Evolutionary conservation across 2,113 vertebrate species (phyloP).

Genomic region (Pollimyrus isidori): DNA sequence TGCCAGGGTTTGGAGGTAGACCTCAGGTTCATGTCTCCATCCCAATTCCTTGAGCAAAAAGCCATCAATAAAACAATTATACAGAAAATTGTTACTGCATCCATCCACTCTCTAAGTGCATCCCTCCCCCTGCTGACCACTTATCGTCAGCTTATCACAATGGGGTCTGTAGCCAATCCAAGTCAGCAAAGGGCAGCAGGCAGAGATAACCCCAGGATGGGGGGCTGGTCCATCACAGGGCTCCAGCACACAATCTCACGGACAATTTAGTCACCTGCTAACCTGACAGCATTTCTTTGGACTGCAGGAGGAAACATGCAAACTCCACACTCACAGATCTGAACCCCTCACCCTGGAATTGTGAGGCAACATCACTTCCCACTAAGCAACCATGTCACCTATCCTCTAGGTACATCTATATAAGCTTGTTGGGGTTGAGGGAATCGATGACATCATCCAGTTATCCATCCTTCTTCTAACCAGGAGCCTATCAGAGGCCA

Average conservation of each 20-base stretch:
- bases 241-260: not conserved
- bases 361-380: not conserved
- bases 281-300: not conserved
- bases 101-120: not conserved
- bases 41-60: not conserved
- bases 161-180: not conserved
- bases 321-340: not conserved
- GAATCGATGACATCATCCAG: not conserved
- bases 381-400: not conserved
- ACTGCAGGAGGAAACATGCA: not conserved
- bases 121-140: not conserved
- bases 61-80: not conserved
- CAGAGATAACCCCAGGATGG: not conserved
- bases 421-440: not conserved
- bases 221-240: not conserved
- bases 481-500: not conserved
- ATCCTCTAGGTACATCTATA: not conserved
- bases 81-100: not conserved
- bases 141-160: not conserved
- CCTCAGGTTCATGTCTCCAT: not conserved
- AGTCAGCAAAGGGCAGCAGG: not conserved
- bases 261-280: not conserved
- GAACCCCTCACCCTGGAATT: not conserved
- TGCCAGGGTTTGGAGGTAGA: not conserved
- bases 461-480: not conserved